phyloP scores from a whole-genome alignment of 2,113 vertebrate genomes.

The Strix aluco region DNA sequence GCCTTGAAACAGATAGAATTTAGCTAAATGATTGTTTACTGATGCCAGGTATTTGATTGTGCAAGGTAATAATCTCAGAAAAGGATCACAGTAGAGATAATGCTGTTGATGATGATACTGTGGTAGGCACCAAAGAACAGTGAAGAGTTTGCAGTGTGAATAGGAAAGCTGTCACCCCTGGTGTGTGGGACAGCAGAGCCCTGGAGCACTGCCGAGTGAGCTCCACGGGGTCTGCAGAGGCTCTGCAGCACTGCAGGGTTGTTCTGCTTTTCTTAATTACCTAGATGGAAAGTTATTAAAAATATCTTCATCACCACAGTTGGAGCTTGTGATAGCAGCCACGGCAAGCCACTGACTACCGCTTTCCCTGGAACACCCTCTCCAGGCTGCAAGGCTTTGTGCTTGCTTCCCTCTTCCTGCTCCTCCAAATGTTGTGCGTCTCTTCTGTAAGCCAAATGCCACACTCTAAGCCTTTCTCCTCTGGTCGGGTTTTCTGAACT shows the following conservation, averaged over 20 bases:
- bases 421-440: accelerated
- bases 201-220: accelerated
- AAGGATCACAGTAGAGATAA: accelerated
- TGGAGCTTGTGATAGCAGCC: accelerated
- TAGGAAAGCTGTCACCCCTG: accelerated
- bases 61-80: background rate
- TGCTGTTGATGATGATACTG: accelerated
- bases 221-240: accelerated
- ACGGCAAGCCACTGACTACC: accelerated
- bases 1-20: background rate
- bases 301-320: background rate
- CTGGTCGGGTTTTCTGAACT: background rate
- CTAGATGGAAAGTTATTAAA: background rate
- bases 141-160: accelerated
- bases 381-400: background rate
- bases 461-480: accelerated
- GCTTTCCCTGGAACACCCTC: background rate
- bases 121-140: no score
- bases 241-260: background rate
- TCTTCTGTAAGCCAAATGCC: background rate
- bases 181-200: accelerated
- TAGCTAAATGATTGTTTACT: background rate
- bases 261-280: background rate
- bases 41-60: background rate
- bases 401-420: background rate